Percentiles rank a stretch among this genome's conserved stretches.
Conservation (phyloP, 2,113 vertebrate genomes). For the Shinisaurus crocodilurus region DNA sequence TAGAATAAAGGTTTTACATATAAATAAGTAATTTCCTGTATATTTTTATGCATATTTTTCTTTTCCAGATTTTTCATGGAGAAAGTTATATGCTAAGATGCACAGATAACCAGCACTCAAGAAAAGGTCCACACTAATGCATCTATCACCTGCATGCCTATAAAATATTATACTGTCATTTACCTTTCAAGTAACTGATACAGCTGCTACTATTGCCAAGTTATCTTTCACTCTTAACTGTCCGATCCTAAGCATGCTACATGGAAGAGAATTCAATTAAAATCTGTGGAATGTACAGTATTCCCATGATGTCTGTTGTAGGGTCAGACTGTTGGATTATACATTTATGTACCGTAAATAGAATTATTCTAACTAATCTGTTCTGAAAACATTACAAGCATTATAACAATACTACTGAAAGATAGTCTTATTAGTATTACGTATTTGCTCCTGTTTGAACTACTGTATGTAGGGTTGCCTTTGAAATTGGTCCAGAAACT, state of each 20-base stretch:
- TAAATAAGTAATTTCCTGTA: constrained; percentile 80
- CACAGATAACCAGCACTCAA: constrained; percentile 44
- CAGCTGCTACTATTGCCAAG: constrained; percentile 30
- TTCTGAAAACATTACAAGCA: neutral
- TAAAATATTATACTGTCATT: constrained; percentile 47
- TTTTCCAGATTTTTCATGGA: constrained; percentile 57
- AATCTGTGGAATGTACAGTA: neutral
- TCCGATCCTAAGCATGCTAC: neutral
- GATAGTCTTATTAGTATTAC: too few species aligned
- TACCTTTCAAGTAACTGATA: constrained; percentile 27
- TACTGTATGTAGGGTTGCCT: neutral
- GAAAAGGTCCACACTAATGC: constrained; percentile 32
- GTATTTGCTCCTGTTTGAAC: neutral
- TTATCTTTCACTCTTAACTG: constrained; percentile 36
- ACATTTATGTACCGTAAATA: constrained; percentile 33
- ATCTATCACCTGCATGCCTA: constrained; percentile 31
- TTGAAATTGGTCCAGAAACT: neutral
- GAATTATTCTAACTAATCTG: constrained; percentile 49
- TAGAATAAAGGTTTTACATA: constrained; percentile 83
- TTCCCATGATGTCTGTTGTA: neutral
- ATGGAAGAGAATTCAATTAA: neutral
- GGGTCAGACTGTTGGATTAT: neutral
- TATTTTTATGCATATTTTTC: constrained; percentile 72
- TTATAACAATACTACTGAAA: neutral
- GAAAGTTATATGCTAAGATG: constrained; percentile 62